phyloP scores from a whole-genome alignment of 2,797 vertebrate species.

The Halcyon chelicuti region DNA sequence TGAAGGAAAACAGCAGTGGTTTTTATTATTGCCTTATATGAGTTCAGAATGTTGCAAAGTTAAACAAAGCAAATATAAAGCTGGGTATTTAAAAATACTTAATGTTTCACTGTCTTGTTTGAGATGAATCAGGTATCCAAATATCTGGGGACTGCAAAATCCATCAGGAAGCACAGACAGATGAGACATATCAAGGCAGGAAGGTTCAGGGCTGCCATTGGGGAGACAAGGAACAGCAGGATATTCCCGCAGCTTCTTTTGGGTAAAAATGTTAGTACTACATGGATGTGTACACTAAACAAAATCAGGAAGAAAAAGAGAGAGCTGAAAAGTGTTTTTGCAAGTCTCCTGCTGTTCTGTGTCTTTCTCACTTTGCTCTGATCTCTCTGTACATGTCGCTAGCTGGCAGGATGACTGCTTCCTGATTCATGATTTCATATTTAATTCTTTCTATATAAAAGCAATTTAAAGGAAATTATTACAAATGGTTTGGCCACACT shows the following conservation, averaged over 20 bases:
- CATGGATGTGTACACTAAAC: slow-evolving; percentile 39
- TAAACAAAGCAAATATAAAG: slow-evolving; percentile 47
- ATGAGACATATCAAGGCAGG: slow-evolving; percentile 42
- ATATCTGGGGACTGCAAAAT: slow-evolving; percentile 47
- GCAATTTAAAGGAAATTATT: slow-evolving; percentile 62
- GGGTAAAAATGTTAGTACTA: slow-evolving; percentile 50
- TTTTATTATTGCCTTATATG: slow-evolving; percentile 34
- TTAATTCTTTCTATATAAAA: slow-evolving; percentile 59
- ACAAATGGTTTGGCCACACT: slow-evolving; percentile 45
- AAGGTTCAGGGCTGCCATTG: background rate
- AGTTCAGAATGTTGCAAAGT: slow-evolving; percentile 27
- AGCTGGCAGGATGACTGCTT: slow-evolving; percentile 60
- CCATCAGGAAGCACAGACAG: slow-evolving; percentile 59
- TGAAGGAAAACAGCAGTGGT: slow-evolving; percentile 13
- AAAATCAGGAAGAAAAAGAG: slow-evolving; percentile 53
- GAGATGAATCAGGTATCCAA: slow-evolving; percentile 58
- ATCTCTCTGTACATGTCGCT: slow-evolving; percentile 48
- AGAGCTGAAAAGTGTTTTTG: slow-evolving; percentile 12
- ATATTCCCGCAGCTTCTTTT: slow-evolving; percentile 22
- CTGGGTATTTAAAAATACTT: slow-evolving; percentile 32
- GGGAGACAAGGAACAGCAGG: slow-evolving; percentile 63
- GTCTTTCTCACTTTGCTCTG: slow-evolving; percentile 63
- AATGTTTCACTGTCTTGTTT: slow-evolving; percentile 33
- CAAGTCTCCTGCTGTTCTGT: slow-evolving; percentile 54
- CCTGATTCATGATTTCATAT: slow-evolving; percentile 58